Base-by-base conservation (phyloP, 2,113 vertebrate species). In the Isichthys henryi region DNA sequence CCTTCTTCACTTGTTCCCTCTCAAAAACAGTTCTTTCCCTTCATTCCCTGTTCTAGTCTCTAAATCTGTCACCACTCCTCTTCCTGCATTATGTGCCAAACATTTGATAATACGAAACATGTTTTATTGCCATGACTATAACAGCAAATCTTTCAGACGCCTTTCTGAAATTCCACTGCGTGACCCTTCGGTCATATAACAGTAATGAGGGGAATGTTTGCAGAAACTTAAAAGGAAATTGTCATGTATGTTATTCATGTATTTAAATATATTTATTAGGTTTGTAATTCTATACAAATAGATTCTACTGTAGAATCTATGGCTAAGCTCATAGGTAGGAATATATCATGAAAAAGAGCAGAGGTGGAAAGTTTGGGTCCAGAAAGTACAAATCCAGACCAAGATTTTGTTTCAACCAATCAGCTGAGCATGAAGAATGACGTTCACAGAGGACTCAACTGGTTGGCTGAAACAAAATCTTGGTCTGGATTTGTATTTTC, bases 1-100 rank as follows among this genome's bases (percentile, higher is more conserved):
- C 90, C 86, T n/a, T 35, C 27, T 86, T 66, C 89, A 89, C 83
- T 92, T 85, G 88, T 93, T 92, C 90, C 86, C 31, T 46, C 23
- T 53, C 3, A 0, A 3, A 88, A 48, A 89, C 35, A 46, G 13
- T 56, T 53, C 8, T 21, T 90, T 56, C 50, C 85, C 13, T 86
- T 88, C 17, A 89, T 80, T 66, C 66, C 46, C 58, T 27, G 58
- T 74, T 80, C 86, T 52, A 86, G 66, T 45, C 1, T 88, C 82
- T 27, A 17, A 31, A 31, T 89, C 89, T 88, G 56, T 53, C 88
- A n/a, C 45, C 88, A 27, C 2, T 53, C 48, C 21, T 35, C 27
- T n/a, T 31, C 21, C 39, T 89, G 11, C 48, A 27, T 39, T 52
- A 50, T 66, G 90, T 90, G 74, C 91, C 90, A 90, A 27, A 62